These are phyloP conservation scores for Apodemus agrarius DNA, from an alignment of 2,797 vertebrate genomes.

Conservation along the genomic window DNA sequence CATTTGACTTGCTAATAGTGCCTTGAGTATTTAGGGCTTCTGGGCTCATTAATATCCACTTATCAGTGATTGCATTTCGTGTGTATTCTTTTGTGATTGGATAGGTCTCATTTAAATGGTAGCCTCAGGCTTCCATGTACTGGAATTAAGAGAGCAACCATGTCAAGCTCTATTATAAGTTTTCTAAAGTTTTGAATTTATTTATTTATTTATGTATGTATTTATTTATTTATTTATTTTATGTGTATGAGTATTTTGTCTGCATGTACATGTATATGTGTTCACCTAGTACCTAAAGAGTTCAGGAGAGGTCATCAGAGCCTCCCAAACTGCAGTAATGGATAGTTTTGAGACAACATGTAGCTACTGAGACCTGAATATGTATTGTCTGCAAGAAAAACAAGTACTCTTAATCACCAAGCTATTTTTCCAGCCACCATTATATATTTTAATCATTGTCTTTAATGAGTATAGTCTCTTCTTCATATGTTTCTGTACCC, in stretches of 20 bases:
- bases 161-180: not conserved
- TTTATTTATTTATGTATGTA: no score
- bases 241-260: not conserved
- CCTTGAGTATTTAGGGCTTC: no score
- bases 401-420: not conserved
- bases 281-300: not conserved
- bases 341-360: not conserved
- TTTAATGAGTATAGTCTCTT: not conserved
- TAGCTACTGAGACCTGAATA: not conserved
- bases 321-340: not conserved
- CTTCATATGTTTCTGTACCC: not conserved
- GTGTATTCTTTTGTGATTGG: no score
- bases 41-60: no score
- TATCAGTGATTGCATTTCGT: no score
- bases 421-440: not conserved
- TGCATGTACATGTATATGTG: not conserved
- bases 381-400: not conserved
- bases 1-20: no score
- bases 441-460: not conserved
- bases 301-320: no score
- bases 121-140: not conserved
- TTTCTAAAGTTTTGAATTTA: not conserved
- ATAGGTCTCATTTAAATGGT: not conserved
- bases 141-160: not conserved
- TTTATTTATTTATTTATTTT: not conserved